A percentile compares a stretch with the other conserved stretches of the same genome.
Evolutionary conservation across 2,888 invertebrate species (phyloP).

Genomic region (Scrobipalpa atriplicella): DNA sequence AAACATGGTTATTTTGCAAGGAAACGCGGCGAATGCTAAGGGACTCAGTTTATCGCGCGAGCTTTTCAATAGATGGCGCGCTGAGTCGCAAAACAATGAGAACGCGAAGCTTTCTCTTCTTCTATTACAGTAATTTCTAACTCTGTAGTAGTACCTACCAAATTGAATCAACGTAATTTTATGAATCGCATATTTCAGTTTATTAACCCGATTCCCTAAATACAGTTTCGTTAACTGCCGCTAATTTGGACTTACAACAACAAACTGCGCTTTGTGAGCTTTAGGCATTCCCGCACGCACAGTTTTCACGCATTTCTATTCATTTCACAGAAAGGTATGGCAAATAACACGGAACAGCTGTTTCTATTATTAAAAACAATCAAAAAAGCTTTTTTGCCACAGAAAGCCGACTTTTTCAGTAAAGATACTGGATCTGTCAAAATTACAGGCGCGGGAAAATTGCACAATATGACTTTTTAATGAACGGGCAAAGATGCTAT

Average conservation of each 20-base stretch:
- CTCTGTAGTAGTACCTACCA: conserved; percentile 30
- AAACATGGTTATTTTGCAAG: conserved; percentile 17
- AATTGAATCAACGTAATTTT: conserved; percentile 56
- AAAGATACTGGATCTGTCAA: neutral
- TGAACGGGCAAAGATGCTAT: neutral
- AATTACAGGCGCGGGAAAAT: neutral
- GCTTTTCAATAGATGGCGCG: conserved; percentile 65
- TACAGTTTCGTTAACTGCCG: conserved; percentile 36
- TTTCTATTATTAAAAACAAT: neutral
- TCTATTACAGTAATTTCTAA: conserved; percentile 35
- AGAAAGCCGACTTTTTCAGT: neutral
- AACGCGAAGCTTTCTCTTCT: conserved; percentile 35
- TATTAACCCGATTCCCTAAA: conserved; percentile 53
- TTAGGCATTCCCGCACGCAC: conserved; percentile 25
- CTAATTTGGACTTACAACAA: conserved; percentile 30
- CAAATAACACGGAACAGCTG: neutral
- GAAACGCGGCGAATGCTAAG: neutral
- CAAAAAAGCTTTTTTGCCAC: neutral
- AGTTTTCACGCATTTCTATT: conserved; percentile 21
- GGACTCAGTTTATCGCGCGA: conserved; percentile 18
- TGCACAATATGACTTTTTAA: neutral
- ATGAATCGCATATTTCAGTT: conserved; percentile 55
- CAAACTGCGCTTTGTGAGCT: conserved; percentile 31
- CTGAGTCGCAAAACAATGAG: conserved; percentile 59
- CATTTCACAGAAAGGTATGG: neutral